Evolutionary conservation across 2,113 vertebrate species (phyloP), one percentile per base, ranked within the genome.

Genomic region (Triplophysa tibetana): DNA sequence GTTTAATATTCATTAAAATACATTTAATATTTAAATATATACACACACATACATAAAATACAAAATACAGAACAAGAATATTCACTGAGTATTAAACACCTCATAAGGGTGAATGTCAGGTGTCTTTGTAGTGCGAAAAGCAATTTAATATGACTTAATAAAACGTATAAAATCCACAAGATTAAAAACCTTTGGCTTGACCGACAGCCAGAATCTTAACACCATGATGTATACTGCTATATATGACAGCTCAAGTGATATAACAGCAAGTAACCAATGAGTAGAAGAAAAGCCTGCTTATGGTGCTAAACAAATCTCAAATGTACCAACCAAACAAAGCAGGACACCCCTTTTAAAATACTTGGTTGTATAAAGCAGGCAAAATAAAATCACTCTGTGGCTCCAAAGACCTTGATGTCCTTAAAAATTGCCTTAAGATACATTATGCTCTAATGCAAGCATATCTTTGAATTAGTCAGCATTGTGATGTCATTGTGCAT

Each of bases 1-100:
- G 41, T 78, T 92, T 92, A 90, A 89, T 91, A 90, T 73, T 84
- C 67, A 80, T 88, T 89, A 91, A 91, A 91, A 91, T 89, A 89
- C 81, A 74, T 80, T 78, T 45, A 16, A 79, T 69, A 90, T 87
- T 88, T 91, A 89, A 90, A 91, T 90, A 90, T 86, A 81, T 83
- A 89, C 69, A 89, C 38, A 75, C 38, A 75, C 58, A 83, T 58
- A 41, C 88, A 56, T 9, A 23, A 24, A 24, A 24, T 70, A 77
- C 75, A 78, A 85, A 85, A 89, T 85, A 86, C 80, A 83, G 80
- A 67, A 85, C 85, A 89, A 21, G 70, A 67, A 81, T 74, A 75
- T 79, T 78, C 26, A 80, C 23, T 67, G 82, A 63, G 81, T 76
- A 89, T 87, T 75, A 88, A 91, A 90, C 85, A 79, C 84, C 14